Conservation (phyloP, 2,797 vertebrate species). For the Gymnothorax javanicus region DNA sequence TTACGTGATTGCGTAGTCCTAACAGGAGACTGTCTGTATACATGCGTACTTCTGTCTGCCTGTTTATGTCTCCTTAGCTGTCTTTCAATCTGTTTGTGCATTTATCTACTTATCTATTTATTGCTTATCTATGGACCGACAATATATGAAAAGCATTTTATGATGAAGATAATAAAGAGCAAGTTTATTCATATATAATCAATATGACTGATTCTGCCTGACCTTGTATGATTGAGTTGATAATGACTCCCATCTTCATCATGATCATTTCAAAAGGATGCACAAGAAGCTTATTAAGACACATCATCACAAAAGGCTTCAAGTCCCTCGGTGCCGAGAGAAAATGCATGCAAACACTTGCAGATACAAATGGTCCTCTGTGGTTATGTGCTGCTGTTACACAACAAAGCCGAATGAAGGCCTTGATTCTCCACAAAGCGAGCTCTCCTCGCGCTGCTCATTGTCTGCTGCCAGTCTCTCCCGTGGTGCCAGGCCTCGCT, state of each 20-base stretch:
- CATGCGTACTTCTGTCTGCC: too few relatives aligned
- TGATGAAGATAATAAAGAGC: too few relatives aligned
- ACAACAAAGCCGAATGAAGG: neutral
- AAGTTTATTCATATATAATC: too few relatives aligned
- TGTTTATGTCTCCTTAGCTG: too few relatives aligned
- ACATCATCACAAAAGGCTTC: neutral
- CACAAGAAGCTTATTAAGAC: neutral
- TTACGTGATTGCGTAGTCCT: too few relatives aligned
- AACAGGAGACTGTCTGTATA: too few relatives aligned
- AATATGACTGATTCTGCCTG: too few relatives aligned
- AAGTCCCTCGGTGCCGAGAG: neutral
- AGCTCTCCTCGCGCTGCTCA: neutral
- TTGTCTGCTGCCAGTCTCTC: neutral
- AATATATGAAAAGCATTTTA: too few relatives aligned
- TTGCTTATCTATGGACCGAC: neutral
- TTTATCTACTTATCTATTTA: neutral
- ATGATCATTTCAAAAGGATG: neutral
- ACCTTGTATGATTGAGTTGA: neutral
- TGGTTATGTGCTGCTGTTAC: neutral
- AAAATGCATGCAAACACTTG: neutral
- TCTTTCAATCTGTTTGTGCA: too few relatives aligned
- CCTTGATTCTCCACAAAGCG: neutral
- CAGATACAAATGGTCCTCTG: neutral
- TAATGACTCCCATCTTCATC: neutral
- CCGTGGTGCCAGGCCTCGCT: neutral